Percentiles rank a stretch among this genome's conserved stretches.
Evolutionary conservation across 2,888 invertebrate genomes (phyloP).

Genomic region (Rhynchonema sp.): DNA sequence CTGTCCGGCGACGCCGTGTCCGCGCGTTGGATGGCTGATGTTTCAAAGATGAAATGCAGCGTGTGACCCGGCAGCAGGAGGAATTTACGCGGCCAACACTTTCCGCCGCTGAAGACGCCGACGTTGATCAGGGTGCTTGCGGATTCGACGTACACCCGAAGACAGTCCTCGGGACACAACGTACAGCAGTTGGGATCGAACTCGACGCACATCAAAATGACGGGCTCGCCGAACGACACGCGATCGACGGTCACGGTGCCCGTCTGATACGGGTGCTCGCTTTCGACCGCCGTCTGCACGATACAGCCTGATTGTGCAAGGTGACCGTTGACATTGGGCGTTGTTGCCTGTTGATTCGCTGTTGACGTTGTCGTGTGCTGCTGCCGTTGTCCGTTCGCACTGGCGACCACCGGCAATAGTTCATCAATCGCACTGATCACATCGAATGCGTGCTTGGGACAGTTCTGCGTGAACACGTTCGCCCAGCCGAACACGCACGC

Average conservation of each 20-base stretch:
- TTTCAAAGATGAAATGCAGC: conserved; percentile 81
- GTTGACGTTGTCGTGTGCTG: neutral
- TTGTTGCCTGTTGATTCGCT: neutral
- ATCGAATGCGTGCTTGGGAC: conserved; percentile 1
- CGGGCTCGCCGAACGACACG: conserved; percentile 64
- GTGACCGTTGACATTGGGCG: neutral
- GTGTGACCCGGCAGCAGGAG: conserved; percentile 43
- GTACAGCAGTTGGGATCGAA: conserved; percentile 80
- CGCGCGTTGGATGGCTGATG: conserved; percentile 39
- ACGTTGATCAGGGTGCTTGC: conserved; percentile 30
- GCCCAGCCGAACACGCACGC: conserved; percentile 15
- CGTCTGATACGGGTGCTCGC: conserved; percentile 83
- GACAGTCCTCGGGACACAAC: conserved; percentile 71
- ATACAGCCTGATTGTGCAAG: neutral
- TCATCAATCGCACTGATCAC: conserved; percentile 6
- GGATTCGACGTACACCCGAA: conserved; percentile 34
- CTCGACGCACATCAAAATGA: conserved; percentile 77
- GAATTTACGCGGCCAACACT: conserved; percentile 54
- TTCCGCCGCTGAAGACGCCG: conserved; percentile 34
- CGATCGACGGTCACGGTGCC: conserved; percentile 20
- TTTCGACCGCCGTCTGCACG: conserved; percentile 39
- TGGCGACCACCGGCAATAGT: conserved; percentile 2
- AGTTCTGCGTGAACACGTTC: conserved; percentile 17
- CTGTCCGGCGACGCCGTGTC: neutral
- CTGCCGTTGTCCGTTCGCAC: neutral